These are phyloP conservation scores for Drosophila nigrodunni DNA, from an alignment of 1,140 invertebrate species.

Conservation along the genomic window DNA sequence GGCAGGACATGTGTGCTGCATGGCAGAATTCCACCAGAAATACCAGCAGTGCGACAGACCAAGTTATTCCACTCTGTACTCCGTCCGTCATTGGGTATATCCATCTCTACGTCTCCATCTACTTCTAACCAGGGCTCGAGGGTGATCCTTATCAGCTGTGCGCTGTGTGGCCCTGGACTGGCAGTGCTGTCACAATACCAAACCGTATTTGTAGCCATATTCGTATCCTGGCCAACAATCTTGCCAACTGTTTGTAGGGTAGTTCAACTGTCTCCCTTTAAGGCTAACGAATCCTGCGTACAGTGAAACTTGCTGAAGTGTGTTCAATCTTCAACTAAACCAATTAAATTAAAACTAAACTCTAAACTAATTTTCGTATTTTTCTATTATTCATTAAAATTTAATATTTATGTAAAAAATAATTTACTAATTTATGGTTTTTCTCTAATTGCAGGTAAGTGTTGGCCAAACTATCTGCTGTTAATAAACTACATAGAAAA, in stretches of 20 bases:
- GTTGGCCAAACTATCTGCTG: conserved; percentile 24
- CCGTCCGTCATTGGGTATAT: background rate
- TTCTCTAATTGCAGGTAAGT: conserved; percentile 37
- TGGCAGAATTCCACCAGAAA: conserved; percentile 44
- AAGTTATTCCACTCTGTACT: conserved; percentile 12
- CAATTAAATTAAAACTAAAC: background rate
- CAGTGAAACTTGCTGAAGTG: background rate
- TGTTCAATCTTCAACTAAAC: background rate
- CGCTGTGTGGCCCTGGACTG: conserved; percentile 17
- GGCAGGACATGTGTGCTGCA: conserved; percentile 55
- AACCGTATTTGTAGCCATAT: conserved; percentile 33
- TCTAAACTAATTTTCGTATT: background rate
- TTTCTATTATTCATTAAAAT: background rate
- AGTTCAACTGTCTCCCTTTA: conserved; percentile 42
- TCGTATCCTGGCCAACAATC: conserved; percentile 51
- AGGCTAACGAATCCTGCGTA: conserved; percentile 25
- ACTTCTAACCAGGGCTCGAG: conserved; percentile 6
- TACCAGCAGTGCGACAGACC: conserved; percentile 37
- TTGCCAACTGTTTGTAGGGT: conserved; percentile 44
- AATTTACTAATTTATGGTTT: conserved; percentile 15
- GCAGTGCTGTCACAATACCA: conserved; percentile 31
- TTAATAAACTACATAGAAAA: conserved; percentile 25
- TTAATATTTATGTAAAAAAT: conserved; percentile 8
- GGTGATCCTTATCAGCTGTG: conserved; percentile 42
- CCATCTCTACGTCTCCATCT: background rate